Conservation (phyloP, 2,888 invertebrate species). For the Eupithecia insigniata region DNA sequence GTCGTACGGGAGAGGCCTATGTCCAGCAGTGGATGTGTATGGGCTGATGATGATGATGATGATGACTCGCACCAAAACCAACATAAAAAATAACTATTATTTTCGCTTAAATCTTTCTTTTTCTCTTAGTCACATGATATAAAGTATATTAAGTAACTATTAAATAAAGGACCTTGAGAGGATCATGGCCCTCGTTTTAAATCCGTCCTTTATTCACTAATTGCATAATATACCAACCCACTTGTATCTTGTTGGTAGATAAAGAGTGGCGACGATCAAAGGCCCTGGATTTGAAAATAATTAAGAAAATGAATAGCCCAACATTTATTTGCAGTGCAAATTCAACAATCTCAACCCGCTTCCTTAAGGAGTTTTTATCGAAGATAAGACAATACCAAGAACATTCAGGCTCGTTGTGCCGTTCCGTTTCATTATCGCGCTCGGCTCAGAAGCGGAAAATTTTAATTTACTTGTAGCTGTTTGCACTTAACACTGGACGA, state of each 20-base stretch:
- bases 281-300: neutral
- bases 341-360: conserved; percentile 31
- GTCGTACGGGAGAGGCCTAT: no score
- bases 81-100: no score
- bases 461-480: conserved; percentile 42
- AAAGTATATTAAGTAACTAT: no score
- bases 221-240: neutral
- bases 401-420: conserved; percentile 23
- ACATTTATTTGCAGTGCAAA: conserved; percentile 19
- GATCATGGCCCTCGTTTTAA: no score
- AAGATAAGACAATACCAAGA: conserved; percentile 42
- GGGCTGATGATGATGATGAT: no score
- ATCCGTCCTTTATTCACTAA: no score
- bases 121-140: no score
- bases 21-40: no score
- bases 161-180: no score
- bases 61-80: no score
- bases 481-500: conserved; percentile 35
- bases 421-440: conserved; percentile 40
- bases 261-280: neutral
- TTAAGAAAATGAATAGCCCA: neutral
- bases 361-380: conserved; percentile 49
- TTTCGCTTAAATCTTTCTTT: no score
- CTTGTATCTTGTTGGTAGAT: neutral
- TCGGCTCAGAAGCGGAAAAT: conserved; percentile 37